These are phyloP conservation scores for Mobula hypostoma DNA, from an alignment of 2,113 vertebrate genomes.

Conservation along the genomic window DNA sequence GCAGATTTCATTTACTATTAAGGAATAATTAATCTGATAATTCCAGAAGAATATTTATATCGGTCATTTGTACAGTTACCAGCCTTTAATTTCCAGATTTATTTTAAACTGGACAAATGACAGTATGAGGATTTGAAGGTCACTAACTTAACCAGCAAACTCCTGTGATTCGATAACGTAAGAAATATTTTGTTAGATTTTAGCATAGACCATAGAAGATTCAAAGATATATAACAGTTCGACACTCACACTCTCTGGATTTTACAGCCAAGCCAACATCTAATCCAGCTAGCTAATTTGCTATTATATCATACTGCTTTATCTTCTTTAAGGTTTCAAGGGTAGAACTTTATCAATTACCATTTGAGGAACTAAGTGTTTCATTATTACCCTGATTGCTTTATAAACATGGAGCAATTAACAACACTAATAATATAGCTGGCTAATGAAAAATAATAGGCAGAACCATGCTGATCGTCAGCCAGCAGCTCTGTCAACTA, in stretches of 20 bases:
- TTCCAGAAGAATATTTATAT: too few relatives aligned
- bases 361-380: neutral
- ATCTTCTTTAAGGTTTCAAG: neutral
- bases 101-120: neutral
- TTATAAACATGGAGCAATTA: neutral
- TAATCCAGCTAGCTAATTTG: neutral
- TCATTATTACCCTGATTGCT: neutral
- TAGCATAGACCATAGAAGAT: neutral
- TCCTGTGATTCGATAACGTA: neutral
- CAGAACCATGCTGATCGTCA: too few relatives aligned
- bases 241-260: neutral
- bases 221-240: neutral
- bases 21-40: neutral
- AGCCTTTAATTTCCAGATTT: neutral
- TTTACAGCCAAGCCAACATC: neutral
- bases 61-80: neutral
- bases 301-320: conserved; percentile 6
- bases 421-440: neutral
- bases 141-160: neutral
- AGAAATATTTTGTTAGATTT: neutral
- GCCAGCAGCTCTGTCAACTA: too few relatives aligned
- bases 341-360: neutral
- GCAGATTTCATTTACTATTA: neutral
- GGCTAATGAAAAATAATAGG: neutral
- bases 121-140: neutral